Evolutionary conservation across 2,888 invertebrate genomes (phyloP).

Genomic region (Limnephilus rhombicus): DNA sequence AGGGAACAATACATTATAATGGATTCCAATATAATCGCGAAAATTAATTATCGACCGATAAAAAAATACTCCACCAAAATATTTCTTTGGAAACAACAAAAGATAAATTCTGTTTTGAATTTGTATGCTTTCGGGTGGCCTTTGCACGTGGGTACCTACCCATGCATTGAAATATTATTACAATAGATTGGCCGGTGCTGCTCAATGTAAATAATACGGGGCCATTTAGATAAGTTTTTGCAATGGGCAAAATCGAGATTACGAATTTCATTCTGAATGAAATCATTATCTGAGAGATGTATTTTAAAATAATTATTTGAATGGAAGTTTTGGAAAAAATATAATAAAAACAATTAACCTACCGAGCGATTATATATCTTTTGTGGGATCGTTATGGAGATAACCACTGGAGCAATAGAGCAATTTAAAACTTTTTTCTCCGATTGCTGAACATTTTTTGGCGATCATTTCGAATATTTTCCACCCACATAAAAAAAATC

Average conservation of each 20-base stretch:
- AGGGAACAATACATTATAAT: constrained; percentile 29
- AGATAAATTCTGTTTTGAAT: not conserved
- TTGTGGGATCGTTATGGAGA: no score
- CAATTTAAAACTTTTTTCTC: no score
- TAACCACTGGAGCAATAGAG: no score
- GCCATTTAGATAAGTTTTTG: not conserved
- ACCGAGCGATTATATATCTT: no score
- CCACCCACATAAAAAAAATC: no score
- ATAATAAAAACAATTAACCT: not conserved
- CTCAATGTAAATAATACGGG: not conserved
- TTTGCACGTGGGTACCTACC: not conserved
- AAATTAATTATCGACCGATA: constrained; percentile 44
- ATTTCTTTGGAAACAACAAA: not conserved
- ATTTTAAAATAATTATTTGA: no score
- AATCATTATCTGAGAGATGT: not conserved
- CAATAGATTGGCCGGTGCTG: not conserved
- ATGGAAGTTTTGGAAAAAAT: no score
- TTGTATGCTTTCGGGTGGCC: not conserved
- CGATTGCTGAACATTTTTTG: no score
- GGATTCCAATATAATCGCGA: constrained; percentile 19
- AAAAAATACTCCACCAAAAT: not conserved
- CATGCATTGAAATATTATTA: not conserved
- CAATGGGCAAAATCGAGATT: not conserved
- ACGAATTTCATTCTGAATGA: not conserved
- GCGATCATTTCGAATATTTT: no score